These are phyloP conservation scores for Sabatieria punctata DNA, from an alignment of 2,888 invertebrate species.

Conservation along the genomic window DNA sequence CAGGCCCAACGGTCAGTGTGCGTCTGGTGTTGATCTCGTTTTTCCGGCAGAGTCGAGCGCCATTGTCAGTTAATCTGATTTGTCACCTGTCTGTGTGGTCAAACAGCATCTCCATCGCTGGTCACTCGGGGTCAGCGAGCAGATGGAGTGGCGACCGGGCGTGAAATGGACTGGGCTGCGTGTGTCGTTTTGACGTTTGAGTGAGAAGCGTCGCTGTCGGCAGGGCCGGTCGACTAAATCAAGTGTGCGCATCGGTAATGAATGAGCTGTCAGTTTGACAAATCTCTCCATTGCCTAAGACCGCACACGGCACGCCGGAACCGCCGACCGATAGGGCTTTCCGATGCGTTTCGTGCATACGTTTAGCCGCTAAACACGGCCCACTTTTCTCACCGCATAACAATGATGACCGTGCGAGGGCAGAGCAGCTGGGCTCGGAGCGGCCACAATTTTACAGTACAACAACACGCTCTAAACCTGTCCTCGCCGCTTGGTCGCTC, in stretches of 20 bases:
- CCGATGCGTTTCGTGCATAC: neutral
- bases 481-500: no score
- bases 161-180: neutral
- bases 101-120: neutral
- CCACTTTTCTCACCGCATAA: neutral
- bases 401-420: no score
- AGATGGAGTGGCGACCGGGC: neutral
- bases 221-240: neutral
- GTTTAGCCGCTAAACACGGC: neutral
- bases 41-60: neutral
- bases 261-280: neutral
- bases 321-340: no score
- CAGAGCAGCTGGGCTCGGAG: no score
- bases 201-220: neutral
- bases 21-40: neutral
- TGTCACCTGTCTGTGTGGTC: neutral
- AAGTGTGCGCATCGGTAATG: neutral
- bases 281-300: neutral
- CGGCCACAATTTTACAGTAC: no score
- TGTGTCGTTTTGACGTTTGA: no score
- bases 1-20: conserved; percentile 16
- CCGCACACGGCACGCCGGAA: no score
- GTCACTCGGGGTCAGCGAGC: no score
- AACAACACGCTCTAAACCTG: no score
- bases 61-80: neutral